Evolutionary conservation across 1,140 invertebrate species (phyloP), one percentile per base, ranked within the genome.

Genomic region (Zaprionus africanus): DNA sequence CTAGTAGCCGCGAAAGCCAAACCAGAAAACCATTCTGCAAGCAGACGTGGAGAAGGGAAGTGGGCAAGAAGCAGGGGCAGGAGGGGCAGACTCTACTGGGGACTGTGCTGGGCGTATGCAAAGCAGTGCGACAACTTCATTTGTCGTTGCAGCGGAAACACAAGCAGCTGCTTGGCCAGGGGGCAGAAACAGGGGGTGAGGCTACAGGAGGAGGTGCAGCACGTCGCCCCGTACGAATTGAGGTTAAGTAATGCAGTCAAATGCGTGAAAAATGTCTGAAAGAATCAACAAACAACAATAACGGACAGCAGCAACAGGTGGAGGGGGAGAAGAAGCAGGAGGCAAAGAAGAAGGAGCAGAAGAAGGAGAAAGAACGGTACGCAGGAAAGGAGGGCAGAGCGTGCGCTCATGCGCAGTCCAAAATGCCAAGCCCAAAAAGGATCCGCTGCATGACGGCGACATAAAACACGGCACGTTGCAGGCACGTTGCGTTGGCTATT

Each of bases 211-310:
- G 63, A 49, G 64, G 38, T 54, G 73, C 34, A 19, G 76, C 81
- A 85, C 85, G 85, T 88, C 72, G 85, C 64, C 68, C 71, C 58
- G 54, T 61, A 41, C 72, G 71, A 88, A 88, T 88, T 85, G 85
- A 82, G 85, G 85, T 82, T 88, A 88, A 88, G 85, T 88, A 90
- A 88, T 77, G 85, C 85, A 90, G 81, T 81, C 85, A 85, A 90
- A 90, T 90, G 86, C 79, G 85, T 88, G 85, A 85, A 90, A 90
- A 84, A 90, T 84, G 81, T 71, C 81, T 59, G 70, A 60, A 75
- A 51, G 56, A 66, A 76, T 54, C 63, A 65, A 58, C 41, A 82
- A 43, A 28, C 24, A 76, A 49, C 46, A 31, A 53, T 65, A 71
- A 63, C 53, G 67, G 34, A 64, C 17, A 15, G 46, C 67, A 69